A percentile compares a stretch with the other conserved stretches of the same genome.
Conservation (phyloP, 37 sponge, comb jelly and placozoan species). For the Eunapius fragilis region DNA sequence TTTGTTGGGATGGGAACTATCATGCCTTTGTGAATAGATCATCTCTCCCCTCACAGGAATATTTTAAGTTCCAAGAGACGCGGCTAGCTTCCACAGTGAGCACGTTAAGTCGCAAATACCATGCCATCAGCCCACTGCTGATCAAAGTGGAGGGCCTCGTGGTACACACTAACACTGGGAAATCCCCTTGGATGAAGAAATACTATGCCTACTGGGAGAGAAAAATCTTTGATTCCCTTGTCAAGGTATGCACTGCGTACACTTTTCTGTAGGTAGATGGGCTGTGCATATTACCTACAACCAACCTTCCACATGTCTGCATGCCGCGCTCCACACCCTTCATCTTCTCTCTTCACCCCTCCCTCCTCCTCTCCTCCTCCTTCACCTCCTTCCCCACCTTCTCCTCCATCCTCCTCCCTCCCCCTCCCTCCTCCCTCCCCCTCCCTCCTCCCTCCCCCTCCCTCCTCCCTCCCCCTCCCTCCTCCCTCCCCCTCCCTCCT, state of each 20-base stretch:
- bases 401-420: no score
- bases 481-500: background rate
- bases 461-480: background rate
- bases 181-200: slow-evolving; percentile 62
- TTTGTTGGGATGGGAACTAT: no score
- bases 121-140: slow-evolving; percentile 95
- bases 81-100: slow-evolving; percentile 52
- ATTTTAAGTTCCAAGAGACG: slow-evolving; percentile 88
- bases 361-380: background rate
- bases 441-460: background rate
- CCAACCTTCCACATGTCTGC: background rate
- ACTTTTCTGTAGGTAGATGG: background rate
- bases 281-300: no score
- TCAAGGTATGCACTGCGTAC: slow-evolving; percentile 64
- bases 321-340: background rate
- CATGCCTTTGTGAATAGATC: background rate
- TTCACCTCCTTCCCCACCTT: background rate
- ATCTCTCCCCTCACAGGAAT: slow-evolving; percentile 57
- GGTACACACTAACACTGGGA: slow-evolving; percentile 92
- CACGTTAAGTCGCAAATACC: slow-evolving; percentile 88
- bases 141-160: slow-evolving; percentile 98
- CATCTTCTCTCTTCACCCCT: background rate
- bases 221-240: slow-evolving; percentile 78
- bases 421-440: background rate
- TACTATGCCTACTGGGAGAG: slow-evolving; percentile 97